Percentiles rank a stretch among this genome's conserved stretches.
Conservation (phyloP, 2,113 vertebrate species). For the Cavia aperea region DNA sequence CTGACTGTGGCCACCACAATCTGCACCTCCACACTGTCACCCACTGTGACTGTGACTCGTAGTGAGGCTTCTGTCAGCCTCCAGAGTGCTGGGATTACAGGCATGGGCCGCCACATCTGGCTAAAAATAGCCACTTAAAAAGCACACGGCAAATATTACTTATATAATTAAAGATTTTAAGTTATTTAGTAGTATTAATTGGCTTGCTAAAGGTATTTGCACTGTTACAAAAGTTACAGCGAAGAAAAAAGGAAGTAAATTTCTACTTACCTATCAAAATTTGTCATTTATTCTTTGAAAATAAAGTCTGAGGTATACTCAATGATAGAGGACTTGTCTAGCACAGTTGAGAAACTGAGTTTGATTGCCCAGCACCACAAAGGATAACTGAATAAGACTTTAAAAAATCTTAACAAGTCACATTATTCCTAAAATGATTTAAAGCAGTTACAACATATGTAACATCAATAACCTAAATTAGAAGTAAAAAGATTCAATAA, state of each 20-base stretch:
- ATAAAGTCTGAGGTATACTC: not conserved
- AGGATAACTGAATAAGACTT: not conserved
- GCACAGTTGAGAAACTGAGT: not conserved
- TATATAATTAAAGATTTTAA: constrained; percentile 20
- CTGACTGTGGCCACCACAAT: constrained; percentile 84
- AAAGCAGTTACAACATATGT: not conserved
- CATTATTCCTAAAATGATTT: constrained; percentile 24
- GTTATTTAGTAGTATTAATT: constrained; percentile 26
- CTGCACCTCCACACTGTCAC: constrained; percentile 89
- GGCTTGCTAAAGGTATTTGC: constrained; percentile 12
- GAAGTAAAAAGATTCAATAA: constrained; percentile 21
- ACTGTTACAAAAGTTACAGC: constrained; percentile 15
- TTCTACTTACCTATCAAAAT: not conserved
- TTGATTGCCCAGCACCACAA: not conserved
- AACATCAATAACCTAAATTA: constrained; percentile 4
- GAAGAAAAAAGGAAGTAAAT: constrained; percentile 25
- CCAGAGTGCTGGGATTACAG: not conserved
- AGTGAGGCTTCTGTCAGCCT: not conserved
- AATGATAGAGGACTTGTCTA: not conserved
- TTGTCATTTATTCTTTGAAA: not conserved
- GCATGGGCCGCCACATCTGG: no score
- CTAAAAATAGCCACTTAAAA: constrained; percentile 5
- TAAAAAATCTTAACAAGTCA: not conserved
- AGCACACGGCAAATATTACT: not conserved
- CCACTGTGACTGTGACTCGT: constrained; percentile 88